Base-by-base conservation (phyloP, 2,888 invertebrate genomes). In the Nycteola revayana region DNA sequence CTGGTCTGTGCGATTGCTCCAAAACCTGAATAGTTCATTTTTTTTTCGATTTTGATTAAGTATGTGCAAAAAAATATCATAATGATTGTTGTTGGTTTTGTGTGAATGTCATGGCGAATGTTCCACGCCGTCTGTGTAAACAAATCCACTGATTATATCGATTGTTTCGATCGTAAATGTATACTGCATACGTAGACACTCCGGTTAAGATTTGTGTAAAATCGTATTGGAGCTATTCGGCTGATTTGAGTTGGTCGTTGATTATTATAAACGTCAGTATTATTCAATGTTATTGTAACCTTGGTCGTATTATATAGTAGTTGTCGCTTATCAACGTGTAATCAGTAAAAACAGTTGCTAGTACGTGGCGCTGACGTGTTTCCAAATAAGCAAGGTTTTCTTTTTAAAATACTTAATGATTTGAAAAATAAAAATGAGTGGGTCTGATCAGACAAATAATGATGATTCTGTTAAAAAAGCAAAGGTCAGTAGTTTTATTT, bases 331-430 rank as follows among this genome's bases (percentile, higher is more conserved):
- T 36, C 37, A 41, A 34, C 42, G 60, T 55, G 45, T 43, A 41
- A 84, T 82, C 80, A 76, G 55, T 48, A 54, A 64, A 57, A 61
- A 57, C 66, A 67, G 69, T 75, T 66, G 60, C 60, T 59, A 49
- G 66, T 80, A 86, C 86, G 86, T 86, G 87, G 87, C 85, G 65
- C 61, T 83, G 75, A 51, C 41, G 47, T 42, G 27, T 37, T 29
- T 14, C 30, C 7, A 28, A 34, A 8, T 14, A 30, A 41, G 31
- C 36, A 35, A 36, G 36, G 36, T 41, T 53, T 43, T n/a, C n/a
- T n/a, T n/a, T n/a, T n/a, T n/a, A n/a, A n/a, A n/a, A n/a, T n/a
- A n/a, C n/a, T n/a, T 36, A 42, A 46, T 31, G 46, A 40, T 42
- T 27, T 25, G 21, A 21, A 21, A 21, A 11, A 33, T 23, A 50